A percentile compares a stretch with the other conserved stretches of the same genome.
Conservation (phyloP, 2,113 vertebrate species). For the Caretta caretta region DNA sequence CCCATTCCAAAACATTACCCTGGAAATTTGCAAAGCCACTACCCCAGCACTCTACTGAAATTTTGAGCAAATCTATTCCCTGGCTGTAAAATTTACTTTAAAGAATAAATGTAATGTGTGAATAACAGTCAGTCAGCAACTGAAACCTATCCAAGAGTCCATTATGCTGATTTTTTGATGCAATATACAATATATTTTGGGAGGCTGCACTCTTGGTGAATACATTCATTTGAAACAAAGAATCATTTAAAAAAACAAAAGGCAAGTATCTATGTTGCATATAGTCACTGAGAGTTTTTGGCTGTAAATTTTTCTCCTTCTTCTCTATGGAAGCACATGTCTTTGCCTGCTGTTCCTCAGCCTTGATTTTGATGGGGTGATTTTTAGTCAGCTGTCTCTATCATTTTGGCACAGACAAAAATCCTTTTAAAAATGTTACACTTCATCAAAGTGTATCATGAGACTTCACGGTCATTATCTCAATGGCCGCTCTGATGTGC, state of each 20-base stretch:
- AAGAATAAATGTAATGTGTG: constrained; percentile 14
- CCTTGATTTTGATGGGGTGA: constrained; percentile 84
- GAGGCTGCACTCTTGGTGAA: constrained; percentile 56
- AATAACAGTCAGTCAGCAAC: background rate
- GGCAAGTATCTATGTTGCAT: constrained; percentile 34
- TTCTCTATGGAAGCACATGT: constrained; percentile 78
- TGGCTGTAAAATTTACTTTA: background rate
- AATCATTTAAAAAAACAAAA: constrained; percentile 56
- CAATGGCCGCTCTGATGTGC: constrained; percentile 88
- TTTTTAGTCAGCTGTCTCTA: constrained; percentile 87
- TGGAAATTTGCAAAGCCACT: background rate
- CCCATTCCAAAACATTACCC: background rate
- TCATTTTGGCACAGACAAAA: constrained; percentile 87
- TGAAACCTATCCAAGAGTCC: constrained; percentile 8
- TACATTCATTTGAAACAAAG: constrained; percentile 75
- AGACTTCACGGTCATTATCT: constrained; percentile 90
- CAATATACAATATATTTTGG: constrained; percentile 25
- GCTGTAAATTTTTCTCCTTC: constrained; percentile 68
- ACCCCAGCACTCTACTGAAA: background rate
- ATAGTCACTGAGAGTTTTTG: constrained; percentile 65
- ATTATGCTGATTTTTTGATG: constrained; percentile 49
- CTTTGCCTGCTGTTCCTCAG: constrained; percentile 83
- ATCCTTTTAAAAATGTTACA: constrained; percentile 89
- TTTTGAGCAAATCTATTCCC: background rate
- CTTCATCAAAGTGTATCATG: constrained; percentile 90